Evolutionary conservation across 2,113 vertebrate genomes (phyloP).

Genomic region (Oreochromis tanganicae): DNA sequence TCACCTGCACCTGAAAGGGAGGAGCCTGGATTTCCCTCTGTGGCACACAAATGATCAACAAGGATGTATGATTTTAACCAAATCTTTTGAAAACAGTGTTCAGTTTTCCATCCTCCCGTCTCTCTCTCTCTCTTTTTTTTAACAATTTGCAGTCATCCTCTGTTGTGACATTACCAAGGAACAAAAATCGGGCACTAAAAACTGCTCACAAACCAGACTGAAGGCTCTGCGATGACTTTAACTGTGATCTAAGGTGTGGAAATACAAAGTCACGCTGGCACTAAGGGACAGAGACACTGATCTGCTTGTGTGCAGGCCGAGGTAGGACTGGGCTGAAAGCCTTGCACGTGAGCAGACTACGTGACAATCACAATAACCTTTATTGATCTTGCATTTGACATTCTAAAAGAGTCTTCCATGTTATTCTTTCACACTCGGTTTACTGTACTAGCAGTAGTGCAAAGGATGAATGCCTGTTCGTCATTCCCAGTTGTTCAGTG

Average conservation of each 20-base stretch:
- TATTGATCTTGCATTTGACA: slow-evolving; percentile 31
- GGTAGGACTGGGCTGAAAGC: background rate
- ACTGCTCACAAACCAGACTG: background rate
- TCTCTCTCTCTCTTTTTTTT: background rate
- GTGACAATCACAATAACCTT: slow-evolving; percentile 67
- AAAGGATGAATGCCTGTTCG: slow-evolving; percentile 30
- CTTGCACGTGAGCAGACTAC: slow-evolving; percentile 20
- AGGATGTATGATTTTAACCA: slow-evolving; percentile 36
- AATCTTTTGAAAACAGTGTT: slow-evolving; percentile 66
- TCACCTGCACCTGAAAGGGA: background rate
- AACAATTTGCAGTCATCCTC: background rate
- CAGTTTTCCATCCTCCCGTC: slow-evolving; percentile 14
- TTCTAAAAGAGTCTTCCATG: slow-evolving; percentile 71
- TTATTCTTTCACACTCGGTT: slow-evolving; percentile 48
- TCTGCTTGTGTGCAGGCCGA: background rate
- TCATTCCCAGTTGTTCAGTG: slow-evolving; percentile 29
- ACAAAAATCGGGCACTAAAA: slow-evolving; percentile 37
- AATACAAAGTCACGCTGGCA: background rate
- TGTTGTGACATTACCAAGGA: slow-evolving; percentile 44
- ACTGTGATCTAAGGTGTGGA: slow-evolving; percentile 48
- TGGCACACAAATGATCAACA: slow-evolving; percentile 56
- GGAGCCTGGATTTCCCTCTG: slow-evolving; percentile 23
- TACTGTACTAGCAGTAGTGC: slow-evolving; percentile 37
- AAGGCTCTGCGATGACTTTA: background rate
- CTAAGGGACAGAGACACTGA: background rate